Base-by-base conservation (phyloP, 2,113 vertebrate species). In the Saguinus midas region DNA sequence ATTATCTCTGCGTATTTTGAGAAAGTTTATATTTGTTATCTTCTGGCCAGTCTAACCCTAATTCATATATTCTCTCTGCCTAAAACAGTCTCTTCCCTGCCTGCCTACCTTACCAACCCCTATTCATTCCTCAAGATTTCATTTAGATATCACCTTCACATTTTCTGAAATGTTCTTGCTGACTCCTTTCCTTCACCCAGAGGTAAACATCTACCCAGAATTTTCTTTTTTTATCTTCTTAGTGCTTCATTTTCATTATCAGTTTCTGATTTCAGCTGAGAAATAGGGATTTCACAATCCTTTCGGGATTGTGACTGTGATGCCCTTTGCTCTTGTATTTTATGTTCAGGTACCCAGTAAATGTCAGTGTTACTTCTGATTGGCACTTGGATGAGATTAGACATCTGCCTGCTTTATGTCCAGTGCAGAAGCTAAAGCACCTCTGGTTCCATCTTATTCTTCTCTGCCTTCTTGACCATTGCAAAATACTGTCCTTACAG, bases 131-230 rank as follows among this genome's bases (percentile, higher is more conserved):
- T 70, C 52, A 75, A 55, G n/a, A 45, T 16, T 52, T n/a, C 57
- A 40, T 91, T 83, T 73, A 23, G 20, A 13, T 70, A 79, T 43
- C 35, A 91, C 35, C 72, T 85, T 93, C 37, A 70, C 20, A 40
- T 91, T 81, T 91, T 89, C 84, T 76, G 73, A 81, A 93, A 37
- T 29, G 23, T 88, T 83, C 32, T 73, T 91, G 13, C 29, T 87
- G 37, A 61, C 16, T 89, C 23, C 16, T 35, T 93, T 10, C 23
- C 18, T 80, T 29, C 35, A 10, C 25, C 64, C 45, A 27, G 55
- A 82, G 52, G 21, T 70, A 75, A 40, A 23, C 40, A 57, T 48
- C 58, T 16, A 48, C 18, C 45, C 8, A 52, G 57, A 23, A n/a
- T 93, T 85, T 91, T 45, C 45, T 92, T 48, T 27, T 81, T 29